Evolutionary conservation across 2,888 invertebrate genomes (phyloP), one percentile per base, ranked within the genome.

Genomic region (Coecobrya sp.): DNA sequence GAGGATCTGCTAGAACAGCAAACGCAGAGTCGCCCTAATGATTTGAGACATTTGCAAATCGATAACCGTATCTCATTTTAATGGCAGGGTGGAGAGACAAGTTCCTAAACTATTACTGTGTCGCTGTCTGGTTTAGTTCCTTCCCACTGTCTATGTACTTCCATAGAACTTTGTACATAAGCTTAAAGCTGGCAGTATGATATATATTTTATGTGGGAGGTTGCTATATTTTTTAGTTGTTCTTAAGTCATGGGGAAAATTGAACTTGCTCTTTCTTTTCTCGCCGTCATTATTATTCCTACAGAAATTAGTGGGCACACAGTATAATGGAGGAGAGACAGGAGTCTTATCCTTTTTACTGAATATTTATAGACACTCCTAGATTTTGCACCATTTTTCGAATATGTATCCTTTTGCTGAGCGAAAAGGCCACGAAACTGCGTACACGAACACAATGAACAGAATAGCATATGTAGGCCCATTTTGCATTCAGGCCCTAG

Each of bases 41-140:
- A 89, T 89, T 89, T 89, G 89, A 89, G 89, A 89, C 89, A 89
- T 89, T 89, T 89, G 89, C 89, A 89, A 89, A 89, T 89, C 89
- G 89, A 89, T 89, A 89, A 89, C 89, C 84, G 85, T 89, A 89
- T 89, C 89, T 89, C 89, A 89, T 85, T 89, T 89, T 89, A 85
- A 89, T 89, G 85, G 89, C 42, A 84, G 89, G 85, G 85, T 85
- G 89, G 89, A 89, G 89, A 89, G 73, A 89, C 70, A 84, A 65
- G 84, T 65, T 84, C 45, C 84, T 65, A 62, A 65, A 65, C 84
- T 65, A 62, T 84, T 65, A 65, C 49, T 49, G 11, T 49, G 49
- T 13, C 49, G 49, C 49, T 49, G 11, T 49, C 49, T 49, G 49
- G 7, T 49, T 22, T 45, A 7, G 7, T 45, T 19, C 22, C 25